These are phyloP conservation scores for Drosophila jambulina DNA, from an alignment of 1,140 invertebrate genomes.

Conservation along the genomic window DNA sequence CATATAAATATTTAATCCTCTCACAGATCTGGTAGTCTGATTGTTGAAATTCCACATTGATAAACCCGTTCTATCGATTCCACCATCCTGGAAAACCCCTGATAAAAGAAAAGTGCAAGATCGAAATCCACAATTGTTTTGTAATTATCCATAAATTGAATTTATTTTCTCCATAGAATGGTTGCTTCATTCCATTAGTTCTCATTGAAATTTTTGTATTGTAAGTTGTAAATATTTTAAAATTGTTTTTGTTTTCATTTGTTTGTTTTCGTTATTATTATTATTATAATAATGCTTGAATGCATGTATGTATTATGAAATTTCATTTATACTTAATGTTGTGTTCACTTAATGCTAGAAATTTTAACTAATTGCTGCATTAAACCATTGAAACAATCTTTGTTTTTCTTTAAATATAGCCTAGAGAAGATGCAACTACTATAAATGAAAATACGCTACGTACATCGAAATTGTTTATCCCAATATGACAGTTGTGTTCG, in stretches of 20 bases:
- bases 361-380: slow-evolving; percentile 79
- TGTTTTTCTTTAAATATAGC: slow-evolving; percentile 58
- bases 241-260: slow-evolving; percentile 59
- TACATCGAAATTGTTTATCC: slow-evolving; percentile 76
- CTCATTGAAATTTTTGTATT: slow-evolving; percentile 77
- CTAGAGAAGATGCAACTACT: slow-evolving; percentile 79
- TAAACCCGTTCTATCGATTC: neutral
- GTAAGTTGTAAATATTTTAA: slow-evolving; percentile 82
- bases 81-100: too few species aligned
- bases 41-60: neutral
- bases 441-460: slow-evolving; percentile 74
- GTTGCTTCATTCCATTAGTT: slow-evolving; percentile 67
- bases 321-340: slow-evolving; percentile 69
- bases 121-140: slow-evolving; percentile 32
- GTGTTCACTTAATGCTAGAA: slow-evolving; percentile 69
- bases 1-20: too few species aligned
- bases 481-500: slow-evolving; percentile 82
- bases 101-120: neutral
- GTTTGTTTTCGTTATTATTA: slow-evolving; percentile 37
- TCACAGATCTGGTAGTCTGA: neutral
- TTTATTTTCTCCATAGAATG: slow-evolving; percentile 82
- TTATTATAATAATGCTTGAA: slow-evolving; percentile 50
- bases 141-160: slow-evolving; percentile 80
- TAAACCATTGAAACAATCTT: slow-evolving; percentile 79
- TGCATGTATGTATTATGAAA: slow-evolving; percentile 60